Conservation (phyloP, 2,113 vertebrate species). For the Mastomys coucha region DNA sequence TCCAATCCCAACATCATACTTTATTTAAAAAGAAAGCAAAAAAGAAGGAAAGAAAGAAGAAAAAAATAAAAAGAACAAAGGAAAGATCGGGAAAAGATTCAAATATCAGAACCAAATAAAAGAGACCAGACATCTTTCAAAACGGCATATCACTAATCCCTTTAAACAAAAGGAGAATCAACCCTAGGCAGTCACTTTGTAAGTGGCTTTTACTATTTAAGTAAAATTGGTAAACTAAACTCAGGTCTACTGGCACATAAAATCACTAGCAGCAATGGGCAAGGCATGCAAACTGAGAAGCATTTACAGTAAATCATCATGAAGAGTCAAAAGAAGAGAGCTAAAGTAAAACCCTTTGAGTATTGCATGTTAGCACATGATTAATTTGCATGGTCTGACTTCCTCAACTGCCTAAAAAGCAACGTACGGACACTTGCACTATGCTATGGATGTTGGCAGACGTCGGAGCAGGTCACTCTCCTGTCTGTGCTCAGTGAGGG, state of each 20-base stretch:
- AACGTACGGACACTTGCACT: slow-evolving; percentile 82
- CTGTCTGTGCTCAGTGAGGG: slow-evolving; percentile 62
- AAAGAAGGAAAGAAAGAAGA: slow-evolving; percentile 71
- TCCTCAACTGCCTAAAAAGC: slow-evolving; percentile 85
- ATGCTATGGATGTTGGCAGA: slow-evolving; percentile 81
- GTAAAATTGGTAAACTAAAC: slow-evolving; percentile 91
- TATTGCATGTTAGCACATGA: slow-evolving; percentile 86
- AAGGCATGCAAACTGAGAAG: slow-evolving; percentile 93
- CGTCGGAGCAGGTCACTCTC: slow-evolving; percentile 77
- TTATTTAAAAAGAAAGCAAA: slow-evolving; percentile 76
- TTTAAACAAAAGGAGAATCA: slow-evolving; percentile 83
- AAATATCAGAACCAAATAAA: slow-evolving; percentile 74
- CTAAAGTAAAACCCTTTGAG: slow-evolving; percentile 93
- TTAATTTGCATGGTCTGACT: slow-evolving; percentile 85
- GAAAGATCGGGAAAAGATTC: slow-evolving; percentile 61
- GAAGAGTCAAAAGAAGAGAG: slow-evolving; percentile 87
- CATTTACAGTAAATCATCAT: slow-evolving; percentile 92
- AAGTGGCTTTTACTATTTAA: slow-evolving; percentile 92
- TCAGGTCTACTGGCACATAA: slow-evolving; percentile 92
- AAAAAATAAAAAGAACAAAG: slow-evolving; percentile 71
- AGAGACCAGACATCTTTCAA: slow-evolving; percentile 74
- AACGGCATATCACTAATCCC: slow-evolving; percentile 83
- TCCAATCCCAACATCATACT: slow-evolving; percentile 88
- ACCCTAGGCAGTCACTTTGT: slow-evolving; percentile 90
- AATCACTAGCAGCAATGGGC: slow-evolving; percentile 94